Evolutionary conservation across 2,797 vertebrate genomes (phyloP).

Genomic region (Scarus forsteni): DNA sequence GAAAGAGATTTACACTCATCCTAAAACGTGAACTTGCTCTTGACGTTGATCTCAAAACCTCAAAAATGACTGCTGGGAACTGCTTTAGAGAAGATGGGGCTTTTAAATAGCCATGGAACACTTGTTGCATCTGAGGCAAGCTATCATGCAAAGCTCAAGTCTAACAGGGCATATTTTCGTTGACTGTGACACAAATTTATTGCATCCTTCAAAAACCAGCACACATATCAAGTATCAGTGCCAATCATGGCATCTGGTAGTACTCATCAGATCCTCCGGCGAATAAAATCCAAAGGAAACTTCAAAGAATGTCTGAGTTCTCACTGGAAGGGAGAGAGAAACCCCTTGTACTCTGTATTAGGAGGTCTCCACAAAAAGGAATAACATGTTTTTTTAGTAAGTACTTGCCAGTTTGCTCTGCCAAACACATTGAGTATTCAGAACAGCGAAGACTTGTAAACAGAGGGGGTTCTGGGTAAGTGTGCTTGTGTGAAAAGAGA

Average conservation of each 20-base stretch:
- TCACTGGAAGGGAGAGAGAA: constrained; percentile 8
- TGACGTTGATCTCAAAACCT: not conserved
- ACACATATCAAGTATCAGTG: not conserved
- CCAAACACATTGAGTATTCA: constrained; percentile 16
- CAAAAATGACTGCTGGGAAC: not conserved
- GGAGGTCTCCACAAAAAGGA: constrained; percentile 23
- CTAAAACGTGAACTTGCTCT: not conserved
- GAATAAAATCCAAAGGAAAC: not conserved
- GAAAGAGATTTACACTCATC: not conserved
- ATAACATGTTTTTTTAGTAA: constrained; percentile 22
- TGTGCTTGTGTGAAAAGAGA: constrained; percentile 12
- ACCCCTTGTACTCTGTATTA: not conserved
- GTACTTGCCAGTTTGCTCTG: constrained; percentile 15
- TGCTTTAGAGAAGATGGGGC: not conserved
- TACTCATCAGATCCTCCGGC: not conserved
- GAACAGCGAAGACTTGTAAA: constrained; percentile 14
- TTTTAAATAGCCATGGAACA: not conserved
- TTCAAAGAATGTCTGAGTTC: not conserved
- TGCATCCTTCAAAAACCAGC: constrained; percentile 1
- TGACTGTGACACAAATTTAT: constrained; percentile 4
- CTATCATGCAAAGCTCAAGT: constrained; percentile 1
- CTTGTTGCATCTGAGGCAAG: not conserved
- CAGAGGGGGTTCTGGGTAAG: constrained; percentile 17
- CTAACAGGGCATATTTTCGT: not conserved
- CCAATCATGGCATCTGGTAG: constrained; percentile 15